These are phyloP conservation scores for Yponomeuta plumbellus DNA, from an alignment of 2,888 invertebrate species.

Conservation along the genomic window DNA sequence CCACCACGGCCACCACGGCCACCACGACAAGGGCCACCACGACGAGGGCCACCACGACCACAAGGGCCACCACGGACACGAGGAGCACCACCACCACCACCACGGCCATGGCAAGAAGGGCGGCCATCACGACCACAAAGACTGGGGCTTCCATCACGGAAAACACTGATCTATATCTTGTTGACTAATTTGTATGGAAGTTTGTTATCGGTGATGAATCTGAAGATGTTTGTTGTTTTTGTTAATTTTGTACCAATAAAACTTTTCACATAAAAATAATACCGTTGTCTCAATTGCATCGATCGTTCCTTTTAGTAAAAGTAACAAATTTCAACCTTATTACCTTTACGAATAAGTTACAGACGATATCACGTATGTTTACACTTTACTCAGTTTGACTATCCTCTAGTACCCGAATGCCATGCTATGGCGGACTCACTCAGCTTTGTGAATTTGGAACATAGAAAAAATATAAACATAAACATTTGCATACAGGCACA, in stretches of 20 bases:
- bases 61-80: conserved; percentile 87
- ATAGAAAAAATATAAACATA: too few species aligned
- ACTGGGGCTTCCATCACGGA: conserved; percentile 80
- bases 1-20: conserved; percentile 86
- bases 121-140: conserved; percentile 82
- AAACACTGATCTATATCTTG: conserved; percentile 50
- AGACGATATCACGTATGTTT: too few species aligned
- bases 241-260: conserved; percentile 19
- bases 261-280: conserved; percentile 10
- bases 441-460: too few species aligned
- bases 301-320: not conserved
- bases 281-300: not conserved
- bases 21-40: conserved; percentile 87
- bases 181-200: conserved; percentile 24
- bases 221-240: conserved; percentile 25
- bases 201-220: conserved; percentile 22
- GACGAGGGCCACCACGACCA: conserved; percentile 87
- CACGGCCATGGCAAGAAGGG: conserved; percentile 87
- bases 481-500: too few species aligned
- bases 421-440: too few species aligned
- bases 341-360: too few species aligned
- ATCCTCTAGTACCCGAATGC: too few species aligned
- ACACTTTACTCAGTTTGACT: too few species aligned
- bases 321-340: too few species aligned
- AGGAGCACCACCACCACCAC: conserved; percentile 83